Evolutionary conservation across 2,113 vertebrate genomes (phyloP).

Genomic region (Phycodurus eques): DNA sequence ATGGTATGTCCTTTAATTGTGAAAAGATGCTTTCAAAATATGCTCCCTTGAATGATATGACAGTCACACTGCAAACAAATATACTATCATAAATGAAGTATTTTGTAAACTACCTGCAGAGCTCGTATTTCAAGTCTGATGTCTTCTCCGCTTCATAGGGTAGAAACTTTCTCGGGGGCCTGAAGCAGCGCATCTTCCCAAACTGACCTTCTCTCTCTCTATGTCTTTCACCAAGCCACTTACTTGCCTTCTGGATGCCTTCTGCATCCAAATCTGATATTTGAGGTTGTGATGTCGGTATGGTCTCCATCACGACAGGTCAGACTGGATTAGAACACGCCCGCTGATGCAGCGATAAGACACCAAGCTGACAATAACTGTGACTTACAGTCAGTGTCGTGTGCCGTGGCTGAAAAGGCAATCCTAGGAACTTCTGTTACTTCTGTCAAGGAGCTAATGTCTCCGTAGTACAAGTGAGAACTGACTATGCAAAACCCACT

Average conservation of each 20-base stretch:
- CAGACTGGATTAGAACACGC: slow-evolving; percentile 41
- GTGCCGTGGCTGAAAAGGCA: slow-evolving; percentile 8
- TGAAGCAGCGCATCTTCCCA: slow-evolving; percentile 40
- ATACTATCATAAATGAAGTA: background rate
- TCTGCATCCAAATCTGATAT: slow-evolving; percentile 10
- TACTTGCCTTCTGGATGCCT: slow-evolving; percentile 2
- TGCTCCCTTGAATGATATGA: background rate
- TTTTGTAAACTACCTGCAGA: slow-evolving; percentile 61
- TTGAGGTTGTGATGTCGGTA: slow-evolving; percentile 21
- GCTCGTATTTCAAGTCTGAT: slow-evolving; percentile 30
- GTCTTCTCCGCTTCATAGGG: slow-evolving; percentile 16
- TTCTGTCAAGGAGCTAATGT: background rate
- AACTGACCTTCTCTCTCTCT: background rate
- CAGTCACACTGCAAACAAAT: background rate
- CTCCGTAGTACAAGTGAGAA: background rate
- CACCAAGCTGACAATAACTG: background rate
- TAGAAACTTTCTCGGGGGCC: slow-evolving; percentile 2
- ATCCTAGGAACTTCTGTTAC: background rate
- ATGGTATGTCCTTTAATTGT: background rate
- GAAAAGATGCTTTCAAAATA: background rate
- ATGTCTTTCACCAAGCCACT: background rate
- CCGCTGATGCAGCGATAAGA: slow-evolving; percentile 3
- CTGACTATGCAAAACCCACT: background rate
- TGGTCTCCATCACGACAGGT: slow-evolving; percentile 5
- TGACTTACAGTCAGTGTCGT: slow-evolving; percentile 1